These are phyloP conservation scores for Tenebrosternarchus preto DNA, from an alignment of 2,113 vertebrate genomes.

Conservation along the genomic window DNA sequence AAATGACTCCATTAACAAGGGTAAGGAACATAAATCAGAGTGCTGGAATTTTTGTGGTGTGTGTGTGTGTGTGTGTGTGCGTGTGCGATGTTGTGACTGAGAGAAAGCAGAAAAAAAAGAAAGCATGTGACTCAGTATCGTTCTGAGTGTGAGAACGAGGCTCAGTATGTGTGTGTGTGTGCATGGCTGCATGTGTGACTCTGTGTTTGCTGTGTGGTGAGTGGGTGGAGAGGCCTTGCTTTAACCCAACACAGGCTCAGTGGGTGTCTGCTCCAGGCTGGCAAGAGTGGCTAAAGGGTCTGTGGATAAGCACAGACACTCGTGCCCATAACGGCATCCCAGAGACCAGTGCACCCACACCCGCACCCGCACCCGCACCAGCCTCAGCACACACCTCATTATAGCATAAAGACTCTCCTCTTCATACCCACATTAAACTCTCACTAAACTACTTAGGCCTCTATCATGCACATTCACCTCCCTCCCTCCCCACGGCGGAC, in stretches of 20 bases:
- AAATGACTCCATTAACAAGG: constrained; percentile 50
- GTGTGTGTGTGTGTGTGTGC: constrained; percentile 9
- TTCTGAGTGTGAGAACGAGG: neutral
- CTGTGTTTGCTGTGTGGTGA: neutral
- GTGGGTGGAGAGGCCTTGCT: neutral
- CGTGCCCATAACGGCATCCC: neutral
- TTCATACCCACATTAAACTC: no score
- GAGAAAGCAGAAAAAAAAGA: neutral
- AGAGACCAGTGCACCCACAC: neutral
- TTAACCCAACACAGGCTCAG: neutral
- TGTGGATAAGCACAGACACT: neutral
- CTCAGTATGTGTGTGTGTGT: constrained; percentile 16
- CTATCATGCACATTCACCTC: constrained; percentile 2
- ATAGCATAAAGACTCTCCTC: no score
- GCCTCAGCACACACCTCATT: constrained; percentile 3
- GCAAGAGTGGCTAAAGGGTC: constrained; percentile 2
- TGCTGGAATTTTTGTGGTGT: constrained; percentile 27
- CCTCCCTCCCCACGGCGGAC: neutral
- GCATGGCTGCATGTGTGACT: neutral
- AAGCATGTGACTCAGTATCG: neutral
- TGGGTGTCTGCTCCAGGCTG: neutral
- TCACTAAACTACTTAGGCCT: no score
- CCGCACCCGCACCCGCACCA: neutral
- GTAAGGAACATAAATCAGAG: constrained; percentile 36
- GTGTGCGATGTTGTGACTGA: constrained; percentile 1